Base-by-base conservation (phyloP, 2,888 invertebrate species). In the Drosophila paranaensis region DNA sequence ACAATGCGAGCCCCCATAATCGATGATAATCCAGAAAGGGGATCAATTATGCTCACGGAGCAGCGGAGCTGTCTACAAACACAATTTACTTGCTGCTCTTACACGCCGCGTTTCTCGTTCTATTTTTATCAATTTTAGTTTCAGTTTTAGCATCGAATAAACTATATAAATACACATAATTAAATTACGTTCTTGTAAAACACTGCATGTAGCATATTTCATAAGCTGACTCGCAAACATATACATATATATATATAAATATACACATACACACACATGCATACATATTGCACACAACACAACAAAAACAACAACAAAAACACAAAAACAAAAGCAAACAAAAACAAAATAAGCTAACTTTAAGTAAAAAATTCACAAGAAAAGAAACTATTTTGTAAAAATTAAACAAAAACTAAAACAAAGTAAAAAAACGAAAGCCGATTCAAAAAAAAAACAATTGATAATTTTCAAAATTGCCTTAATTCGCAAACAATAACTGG, bases 121-220 rank as follows among this genome's bases (percentile, higher is more conserved):
- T 63, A 79, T 81, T 88, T 88, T 83, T 83, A 77, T 72, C 70
- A 65, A 67, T 81, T 81, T 79, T 71, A 82, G 69, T 82, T 86
- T 86, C 85, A 80, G 61, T 66, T 81, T 77, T 71, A 81, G 64
- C 85, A 88, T 88, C 89, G 85, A 84, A 89, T 89, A 84, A 84
- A 89, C 68, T 82, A 76, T 75, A 88, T 71, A 72, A 73, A 71
- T 74, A 78, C 63, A 70, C 66, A 73, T 74, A 63, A 58, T 67
- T 57, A 60, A 63, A 54, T 67, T 79, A 72, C 69, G 71, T 74
- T 80, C 66, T 87, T 74, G 69, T 69, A 68, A 64, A 60, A 43
- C 60, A 64, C 42, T 61, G 42, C 13, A 35, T 58, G 37, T 61
- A 61, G 66, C 45, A 56, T 76, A 77, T 60, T 65, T 71, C 65